A percentile compares a stretch with the other conserved stretches of the same genome.
These are phyloP conservation scores for Pseudomyrmex sp. DNA, from an alignment of 1,140 invertebrate genomes.

Conservation along the genomic window DNA sequence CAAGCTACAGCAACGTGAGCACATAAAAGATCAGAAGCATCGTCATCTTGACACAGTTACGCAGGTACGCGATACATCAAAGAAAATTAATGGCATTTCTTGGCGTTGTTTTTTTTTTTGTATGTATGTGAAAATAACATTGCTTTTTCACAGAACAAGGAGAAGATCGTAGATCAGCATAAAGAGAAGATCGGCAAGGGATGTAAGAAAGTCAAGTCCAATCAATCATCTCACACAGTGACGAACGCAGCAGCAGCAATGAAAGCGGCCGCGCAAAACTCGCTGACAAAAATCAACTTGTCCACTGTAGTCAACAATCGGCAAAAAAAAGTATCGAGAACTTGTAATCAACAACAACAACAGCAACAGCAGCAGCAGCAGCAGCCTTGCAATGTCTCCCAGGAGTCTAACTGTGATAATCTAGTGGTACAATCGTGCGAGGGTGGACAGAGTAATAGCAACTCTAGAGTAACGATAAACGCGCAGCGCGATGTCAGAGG, in stretches of 20 bases:
- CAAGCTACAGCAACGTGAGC: slow-evolving; percentile 90
- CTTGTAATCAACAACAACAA: slow-evolving; percentile 65
- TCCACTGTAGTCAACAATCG: slow-evolving; percentile 65
- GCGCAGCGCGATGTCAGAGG: slow-evolving; percentile 72
- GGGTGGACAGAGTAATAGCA: slow-evolving; percentile 71
- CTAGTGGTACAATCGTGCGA: slow-evolving; percentile 78
- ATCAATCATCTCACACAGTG: slow-evolving; percentile 74
- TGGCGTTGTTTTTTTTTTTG: slow-evolving; percentile 18
- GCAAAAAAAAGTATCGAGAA: slow-evolving; percentile 78
- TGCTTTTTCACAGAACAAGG: slow-evolving; percentile 73
- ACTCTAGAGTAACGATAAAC: slow-evolving; percentile 63
- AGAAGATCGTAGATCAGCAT: slow-evolving; percentile 76
- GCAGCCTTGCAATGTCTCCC: slow-evolving; percentile 76
- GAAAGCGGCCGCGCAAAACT: slow-evolving; percentile 64
- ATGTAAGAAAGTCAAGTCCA: slow-evolving; percentile 79
- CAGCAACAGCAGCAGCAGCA: slow-evolving; percentile 33
- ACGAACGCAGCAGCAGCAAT: slow-evolving; percentile 76
- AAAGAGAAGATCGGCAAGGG: slow-evolving; percentile 71
- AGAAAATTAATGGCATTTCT: background rate
- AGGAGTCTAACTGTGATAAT: slow-evolving; percentile 84
- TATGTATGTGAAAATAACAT: slow-evolving; percentile 58
- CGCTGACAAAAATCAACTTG: slow-evolving; percentile 67
- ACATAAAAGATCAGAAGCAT: slow-evolving; percentile 90
- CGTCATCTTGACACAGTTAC: slow-evolving; percentile 72
- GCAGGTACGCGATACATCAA: slow-evolving; percentile 62